Base-by-base conservation (phyloP, 2,888 invertebrate genomes). In the Clepsis dumicolana region DNA sequence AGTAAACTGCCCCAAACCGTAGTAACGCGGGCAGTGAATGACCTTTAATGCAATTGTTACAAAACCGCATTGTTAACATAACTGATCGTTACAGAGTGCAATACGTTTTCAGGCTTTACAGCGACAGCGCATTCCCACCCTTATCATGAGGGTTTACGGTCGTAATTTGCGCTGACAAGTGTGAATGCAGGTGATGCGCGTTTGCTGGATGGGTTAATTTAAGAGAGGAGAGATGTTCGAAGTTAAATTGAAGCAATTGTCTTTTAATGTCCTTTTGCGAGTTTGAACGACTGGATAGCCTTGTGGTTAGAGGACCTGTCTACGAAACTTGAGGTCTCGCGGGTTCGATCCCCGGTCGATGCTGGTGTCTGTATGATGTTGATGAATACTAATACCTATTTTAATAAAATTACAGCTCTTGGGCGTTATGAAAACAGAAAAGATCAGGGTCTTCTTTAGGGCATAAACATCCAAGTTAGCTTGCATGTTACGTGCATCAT, bases 151-250 rank as follows among this genome's bases (percentile, higher is more conserved):
- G 21, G 21, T 8, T 24, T 50, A 62, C 4, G 32, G 56, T 29
- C 16, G 54, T 12, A 38, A 21, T 38, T 62, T 67, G 50, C 24
- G 38, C 21, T 56, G 48, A 14, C 48, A 14, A 10, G 53, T 25
- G 16, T 2, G 54, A n/a, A 10, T 54, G 35, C 67, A 59, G 63
- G 57, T 64, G 57, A 57, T 48, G 64, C 16, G 52, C n/a, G 48
- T 48, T 27, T 3, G 54, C 21, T 52, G 35, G 29, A 61, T 71
- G 74, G 76, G 71, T 63, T 72, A 74, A 75, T 74, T 74, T 74
- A 73, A 71, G 73, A 77, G 74, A 50, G 72, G 66, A 10, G 10
- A 24, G 53, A 2, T 4, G n/a, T n/a, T n/a, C 16, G 32, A 24
- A 52, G 2, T 56, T n/a, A n/a, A 38, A 24, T n/a, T 24, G 29